These are phyloP conservation scores for Drosophila fulvimacula DNA, from an alignment of 2,888 invertebrate species.

Conservation along the genomic window DNA sequence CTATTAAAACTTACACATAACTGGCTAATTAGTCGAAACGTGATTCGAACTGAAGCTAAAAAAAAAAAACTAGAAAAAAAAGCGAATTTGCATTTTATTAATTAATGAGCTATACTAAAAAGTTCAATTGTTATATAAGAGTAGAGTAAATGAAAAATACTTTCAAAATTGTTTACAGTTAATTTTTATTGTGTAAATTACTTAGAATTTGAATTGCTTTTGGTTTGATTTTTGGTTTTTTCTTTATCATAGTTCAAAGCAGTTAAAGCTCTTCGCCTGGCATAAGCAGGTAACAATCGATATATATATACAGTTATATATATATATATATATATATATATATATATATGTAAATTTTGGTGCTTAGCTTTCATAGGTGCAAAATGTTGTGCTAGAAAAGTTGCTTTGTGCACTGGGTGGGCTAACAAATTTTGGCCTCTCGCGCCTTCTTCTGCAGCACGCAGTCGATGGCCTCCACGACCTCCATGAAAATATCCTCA, in stretches of 20 bases:
- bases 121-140: conserved; percentile 19
- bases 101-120: conserved; percentile 9
- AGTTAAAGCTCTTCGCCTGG: conserved; percentile 45
- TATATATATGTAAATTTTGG: conserved; percentile 34
- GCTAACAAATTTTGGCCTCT: conserved; percentile 56
- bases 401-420: conserved; percentile 7
- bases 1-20: conserved; percentile 45
- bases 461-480: conserved; percentile 87
- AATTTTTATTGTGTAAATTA: conserved; percentile 47
- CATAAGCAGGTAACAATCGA: conserved; percentile 25
- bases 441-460: conserved; percentile 81
- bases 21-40: conserved; percentile 36
- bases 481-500: conserved; percentile 92
- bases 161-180: conserved; percentile 3
- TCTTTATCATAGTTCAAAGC: conserved; percentile 20
- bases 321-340: conserved; percentile 12
- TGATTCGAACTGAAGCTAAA: conserved; percentile 30
- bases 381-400: conserved; percentile 28
- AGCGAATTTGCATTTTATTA: conserved; percentile 46
- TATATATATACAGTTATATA: background rate
- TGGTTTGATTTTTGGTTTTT: conserved; percentile 1
- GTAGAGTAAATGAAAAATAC: background rate
- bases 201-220: conserved; percentile 36
- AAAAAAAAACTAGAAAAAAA: background rate
- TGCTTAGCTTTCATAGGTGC: conserved; percentile 43